A percentile compares a stretch with the other conserved stretches of the same genome.
Conservation (phyloP, 2,888 invertebrate genomes). For the Plagodis pulveraria region DNA sequence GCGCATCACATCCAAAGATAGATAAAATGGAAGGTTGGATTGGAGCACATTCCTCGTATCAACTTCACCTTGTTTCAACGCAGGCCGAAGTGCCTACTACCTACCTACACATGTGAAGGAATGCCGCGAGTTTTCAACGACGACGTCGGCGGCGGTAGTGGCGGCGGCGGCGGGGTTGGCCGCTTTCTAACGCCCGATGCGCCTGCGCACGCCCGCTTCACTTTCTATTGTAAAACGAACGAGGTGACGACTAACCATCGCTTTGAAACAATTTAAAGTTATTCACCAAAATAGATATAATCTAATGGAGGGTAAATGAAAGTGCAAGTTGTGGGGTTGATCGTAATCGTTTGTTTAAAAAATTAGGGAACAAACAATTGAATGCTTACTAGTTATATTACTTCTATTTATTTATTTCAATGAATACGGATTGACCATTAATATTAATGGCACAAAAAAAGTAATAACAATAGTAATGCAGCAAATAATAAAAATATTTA, state of each 20-base stretch:
- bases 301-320: conserved; percentile 27
- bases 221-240: conserved; percentile 74
- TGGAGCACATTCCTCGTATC: conserved; percentile 34
- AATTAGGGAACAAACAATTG: conserved; percentile 31
- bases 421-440: too few species aligned
- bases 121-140: conserved; percentile 67
- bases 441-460: too few species aligned
- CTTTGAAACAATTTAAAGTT: conserved; percentile 41
- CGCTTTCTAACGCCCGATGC: conserved; percentile 81
- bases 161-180: conserved; percentile 41
- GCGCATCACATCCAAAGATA: conserved; percentile 5
- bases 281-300: conserved; percentile 32
- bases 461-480: too few species aligned
- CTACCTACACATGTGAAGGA: conserved; percentile 57
- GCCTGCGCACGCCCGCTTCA: conserved; percentile 74
- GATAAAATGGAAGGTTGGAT: conserved; percentile 10
- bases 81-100: conserved; percentile 24
- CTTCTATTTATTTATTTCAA: too few species aligned
- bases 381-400: conserved; percentile 9
- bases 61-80: conserved; percentile 30
- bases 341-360: conserved; percentile 29
- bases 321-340: conserved; percentile 31
- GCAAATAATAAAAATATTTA: too few species aligned
- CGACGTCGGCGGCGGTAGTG: conserved; percentile 43
- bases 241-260: conserved; percentile 52